phyloP scores from a whole-genome alignment of 1,140 invertebrate species.

The Mizuhopecten yessoensis region DNA sequence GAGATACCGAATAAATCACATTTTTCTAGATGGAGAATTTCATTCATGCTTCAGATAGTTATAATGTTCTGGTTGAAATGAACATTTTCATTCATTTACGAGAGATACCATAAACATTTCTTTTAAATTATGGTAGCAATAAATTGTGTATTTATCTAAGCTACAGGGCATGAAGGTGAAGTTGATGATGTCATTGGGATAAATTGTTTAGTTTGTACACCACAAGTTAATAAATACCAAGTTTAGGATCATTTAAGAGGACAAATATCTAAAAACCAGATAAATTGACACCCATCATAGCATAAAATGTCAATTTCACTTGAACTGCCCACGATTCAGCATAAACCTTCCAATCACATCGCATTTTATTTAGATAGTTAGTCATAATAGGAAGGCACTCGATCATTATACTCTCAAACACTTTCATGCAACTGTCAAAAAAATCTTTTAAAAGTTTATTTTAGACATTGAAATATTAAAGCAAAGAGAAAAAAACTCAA shows the following conservation, averaged over 20 bases:
- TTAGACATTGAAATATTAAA: background rate
- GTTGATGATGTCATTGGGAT: background rate
- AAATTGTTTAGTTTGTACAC: too few relatives aligned
- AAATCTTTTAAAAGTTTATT: background rate
- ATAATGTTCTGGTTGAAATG: background rate
- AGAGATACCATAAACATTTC: background rate
- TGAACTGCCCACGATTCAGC: background rate
- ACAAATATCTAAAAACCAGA: background rate
- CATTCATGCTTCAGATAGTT: conserved; percentile 11
- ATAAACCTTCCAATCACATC: background rate
- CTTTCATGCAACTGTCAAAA: background rate
- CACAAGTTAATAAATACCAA: too few relatives aligned
- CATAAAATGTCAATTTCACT: conserved; percentile 19
- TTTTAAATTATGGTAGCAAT: background rate
- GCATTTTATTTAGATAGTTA: background rate
- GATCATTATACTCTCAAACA: background rate
- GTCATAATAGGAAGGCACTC: background rate
- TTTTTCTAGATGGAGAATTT: background rate
- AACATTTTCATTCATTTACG: background rate
- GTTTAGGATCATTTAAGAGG: too few relatives aligned
- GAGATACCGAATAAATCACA: too few relatives aligned
- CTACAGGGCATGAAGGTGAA: background rate
- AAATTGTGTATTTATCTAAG: background rate
- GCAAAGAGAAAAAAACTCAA: background rate
- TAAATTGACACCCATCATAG: conserved; percentile 6